These are phyloP conservation scores for Garra rufa DNA, from an alignment of 2,113 vertebrate species.

Conservation along the genomic window DNA sequence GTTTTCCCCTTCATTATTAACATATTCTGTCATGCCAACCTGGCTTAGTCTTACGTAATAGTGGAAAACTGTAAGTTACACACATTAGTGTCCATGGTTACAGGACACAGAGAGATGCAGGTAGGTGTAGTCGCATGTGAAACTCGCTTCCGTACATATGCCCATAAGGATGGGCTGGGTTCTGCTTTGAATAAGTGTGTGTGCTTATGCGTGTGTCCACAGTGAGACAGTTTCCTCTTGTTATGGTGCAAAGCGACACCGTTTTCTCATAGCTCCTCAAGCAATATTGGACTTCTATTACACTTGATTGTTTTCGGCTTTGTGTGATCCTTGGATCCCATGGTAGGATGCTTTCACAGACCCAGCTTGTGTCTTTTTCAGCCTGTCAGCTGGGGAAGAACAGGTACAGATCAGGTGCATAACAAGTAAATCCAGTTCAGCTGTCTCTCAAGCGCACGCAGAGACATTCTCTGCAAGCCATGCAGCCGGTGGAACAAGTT, in stretches of 20 bases:
- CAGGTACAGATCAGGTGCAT: constrained; percentile 3
- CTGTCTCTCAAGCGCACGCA: constrained; percentile 16
- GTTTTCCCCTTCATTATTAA: not conserved
- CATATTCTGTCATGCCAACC: not conserved
- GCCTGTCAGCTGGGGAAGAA: not conserved
- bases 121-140: constrained; percentile 1
- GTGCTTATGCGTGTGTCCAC: not conserved
- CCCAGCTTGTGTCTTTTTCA: not conserved
- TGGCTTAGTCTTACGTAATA: not conserved
- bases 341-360: not conserved
- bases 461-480: constrained; percentile 23
- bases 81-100: constrained; percentile 26
- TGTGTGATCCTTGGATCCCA: not conserved
- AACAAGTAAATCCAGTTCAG: constrained; percentile 46
- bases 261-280: not conserved
- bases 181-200: constrained; percentile 45
- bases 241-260: not conserved
- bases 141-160: constrained; percentile 2
- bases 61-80: not conserved
- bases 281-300: constrained; percentile 17
- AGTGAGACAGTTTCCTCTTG: not conserved
- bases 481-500: constrained; percentile 46
- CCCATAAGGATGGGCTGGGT: not conserved
- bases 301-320: not conserved
- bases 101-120: not conserved